Percentiles rank a stretch among this genome's conserved stretches.
phyloP scores from a whole-genome alignment of 2,888 invertebrate genomes.

The Bellardia pandia region DNA sequence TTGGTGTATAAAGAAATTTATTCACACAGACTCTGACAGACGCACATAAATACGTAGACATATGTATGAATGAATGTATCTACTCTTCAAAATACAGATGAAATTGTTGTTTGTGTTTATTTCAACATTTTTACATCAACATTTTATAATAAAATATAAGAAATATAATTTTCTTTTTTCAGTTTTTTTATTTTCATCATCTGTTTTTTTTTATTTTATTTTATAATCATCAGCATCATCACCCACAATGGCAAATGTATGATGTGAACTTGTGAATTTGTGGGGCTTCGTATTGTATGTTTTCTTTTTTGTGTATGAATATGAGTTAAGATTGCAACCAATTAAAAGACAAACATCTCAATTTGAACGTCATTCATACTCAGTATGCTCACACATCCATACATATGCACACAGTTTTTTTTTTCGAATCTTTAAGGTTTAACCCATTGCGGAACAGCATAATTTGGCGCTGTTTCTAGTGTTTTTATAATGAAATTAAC shows the following conservation, averaged over 20 bases:
- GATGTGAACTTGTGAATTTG: conserved; percentile 5
- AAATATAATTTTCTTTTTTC: conserved; percentile 16
- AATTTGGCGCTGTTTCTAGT: neutral
- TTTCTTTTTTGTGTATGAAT: conserved; percentile 45
- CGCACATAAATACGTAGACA: neutral
- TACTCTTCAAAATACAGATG: neutral
- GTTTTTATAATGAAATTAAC: neutral
- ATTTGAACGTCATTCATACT: conserved; percentile 67
- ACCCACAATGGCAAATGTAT: conserved; percentile 23
- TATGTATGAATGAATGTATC: neutral
- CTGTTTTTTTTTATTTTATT: conserved; percentile 29
- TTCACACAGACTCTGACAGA: neutral
- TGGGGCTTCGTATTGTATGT: conserved; percentile 32
- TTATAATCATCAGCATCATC: conserved; percentile 35
- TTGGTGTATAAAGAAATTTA: conserved; percentile 4
- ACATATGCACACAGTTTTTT: neutral
- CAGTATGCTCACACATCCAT: conserved; percentile 11
- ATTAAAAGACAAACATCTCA: conserved; percentile 72
- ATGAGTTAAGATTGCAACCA: conserved; percentile 69
- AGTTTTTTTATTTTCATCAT: conserved; percentile 33
- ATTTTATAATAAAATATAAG: conserved; percentile 41
- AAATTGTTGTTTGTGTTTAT: conserved; percentile 35
- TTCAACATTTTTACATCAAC: conserved; percentile 7
- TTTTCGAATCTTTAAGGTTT: neutral
- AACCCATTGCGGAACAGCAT: conserved; percentile 27